Base-by-base conservation (phyloP, 2,888 invertebrate species). In the Temnothorax ravouxi region DNA sequence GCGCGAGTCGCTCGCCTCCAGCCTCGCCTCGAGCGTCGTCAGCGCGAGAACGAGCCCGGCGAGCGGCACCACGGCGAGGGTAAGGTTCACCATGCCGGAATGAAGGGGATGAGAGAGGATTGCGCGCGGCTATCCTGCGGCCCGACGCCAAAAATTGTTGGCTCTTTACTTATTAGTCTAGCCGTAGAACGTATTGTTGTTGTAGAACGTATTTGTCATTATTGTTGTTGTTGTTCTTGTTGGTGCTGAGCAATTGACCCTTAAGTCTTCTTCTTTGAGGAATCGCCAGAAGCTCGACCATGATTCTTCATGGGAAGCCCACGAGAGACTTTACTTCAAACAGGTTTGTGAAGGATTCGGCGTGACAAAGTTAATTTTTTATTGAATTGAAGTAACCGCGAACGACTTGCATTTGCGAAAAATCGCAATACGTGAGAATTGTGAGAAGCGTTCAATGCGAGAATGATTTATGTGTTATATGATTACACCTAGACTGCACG, bases 1-100 rank as follows among this genome's bases (percentile, higher is more conserved):
- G 15, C 97, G 97, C 92, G 98, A 98, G 94, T 99, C 99, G 62
- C 96, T 99, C 93, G 96, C 97, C 66, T 96, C 96, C 5, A 77
- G 77, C 52, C 3, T 76, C 64, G 93, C 95, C 86, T 93, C 94
- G 21, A 95, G 95, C 84, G 88, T 94, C 52, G 91, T 93, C 61
- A 94, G 94, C 95, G 96, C 95, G 95, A 97, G 97, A 88, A 96
- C 97, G 95, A 95, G 97, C 21, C 88, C 96, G 97, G 62, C 82
- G 47, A 71, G 87, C n/a, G 95, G 95, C 92, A 71, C 88, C 13
- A 67, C 96, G 95, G 21, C 79, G 71, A 96, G 97, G 97, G 98
- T 97, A 96, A 97, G 97, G 95, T 97, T 98, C 93, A 97, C 91
- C 76, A 90, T 92, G 89, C 93, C 94, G 54, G 93, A 95, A 83